Evolutionary conservation across 2,888 invertebrate species (phyloP), one percentile per base, ranked within the genome.

Genomic region (Polylopha cassiicola): DNA sequence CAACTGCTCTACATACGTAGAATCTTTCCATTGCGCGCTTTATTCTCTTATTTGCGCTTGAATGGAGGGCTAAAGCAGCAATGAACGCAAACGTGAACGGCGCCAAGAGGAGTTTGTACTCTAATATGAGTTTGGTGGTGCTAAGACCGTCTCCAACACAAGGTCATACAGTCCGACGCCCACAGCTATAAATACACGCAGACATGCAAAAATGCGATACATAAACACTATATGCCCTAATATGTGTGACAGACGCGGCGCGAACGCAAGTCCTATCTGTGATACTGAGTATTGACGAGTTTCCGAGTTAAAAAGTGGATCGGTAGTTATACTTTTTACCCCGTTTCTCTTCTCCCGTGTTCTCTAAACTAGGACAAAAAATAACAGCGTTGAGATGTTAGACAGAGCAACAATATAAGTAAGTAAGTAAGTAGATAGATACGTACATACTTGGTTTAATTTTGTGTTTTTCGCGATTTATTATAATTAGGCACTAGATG

Each of bases 121-220:
- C 52, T 55, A 58, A 55, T 53, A 50, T 22, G n/a, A 23, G 45
- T 44, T 36, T 50, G 43, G 50, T 58, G 57, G 68, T 72, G 56
- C 48, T 44, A 32, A 42, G 56, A 58, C 58, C 64, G 80, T 81
- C 81, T 78, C 79, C 62, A 60, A 57, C 70, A 66, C 82, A 84
- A 82, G 82, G 84, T 81, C 80, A 79, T 65, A 53, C 51, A 65
- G 72, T 61, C 63, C 72, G 75, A 69, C 64, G 55, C 80, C 81
- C 66, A 78, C 78, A 50, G 67, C 72, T 81, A 81, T 74, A 79
- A 79, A 82, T 81, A 82, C 63, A 78, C 73, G 50, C 77, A 77
- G 78, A 73, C 80, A 80, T 73, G 73, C 74, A 80, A 79, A 82
- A 78, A 79, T 80, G 71, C 61, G 63, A 67, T 72, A 74, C 61